Conservation (phyloP, 2,797 vertebrate genomes). For the Hyperoplus immaculatus region DNA sequence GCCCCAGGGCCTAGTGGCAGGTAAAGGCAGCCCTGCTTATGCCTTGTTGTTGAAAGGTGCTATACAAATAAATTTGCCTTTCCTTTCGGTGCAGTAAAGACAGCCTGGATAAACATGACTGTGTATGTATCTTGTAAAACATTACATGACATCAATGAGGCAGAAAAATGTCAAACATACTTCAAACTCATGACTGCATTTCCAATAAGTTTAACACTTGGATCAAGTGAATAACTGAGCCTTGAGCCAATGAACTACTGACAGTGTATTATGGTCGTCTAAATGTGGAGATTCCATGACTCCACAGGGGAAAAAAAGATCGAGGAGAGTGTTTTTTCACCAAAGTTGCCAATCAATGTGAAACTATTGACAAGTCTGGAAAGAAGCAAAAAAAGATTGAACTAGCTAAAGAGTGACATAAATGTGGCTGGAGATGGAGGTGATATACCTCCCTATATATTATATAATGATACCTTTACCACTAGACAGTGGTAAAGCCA, state of each 20-base stretch:
- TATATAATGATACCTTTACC: conserved; percentile 9
- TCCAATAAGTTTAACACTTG: background rate
- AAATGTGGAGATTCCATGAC: background rate
- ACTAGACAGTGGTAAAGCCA: conserved; percentile 14
- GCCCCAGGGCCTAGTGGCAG: too few species aligned
- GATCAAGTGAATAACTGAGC: background rate
- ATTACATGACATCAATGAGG: background rate
- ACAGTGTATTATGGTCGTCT: background rate
- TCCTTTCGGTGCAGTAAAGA: too few species aligned
- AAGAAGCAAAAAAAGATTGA: background rate
- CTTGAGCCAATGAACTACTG: background rate
- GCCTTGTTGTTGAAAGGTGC: too few species aligned
- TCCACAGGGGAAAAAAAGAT: background rate
- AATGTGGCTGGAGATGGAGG: background rate
- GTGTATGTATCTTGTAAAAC: background rate
- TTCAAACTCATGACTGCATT: conserved; percentile 8
- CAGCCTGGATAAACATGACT: background rate
- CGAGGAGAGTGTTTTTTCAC: background rate
- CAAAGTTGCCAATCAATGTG: too few species aligned
- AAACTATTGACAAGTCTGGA: too few species aligned
- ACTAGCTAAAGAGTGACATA: background rate
- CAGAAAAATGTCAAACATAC: background rate
- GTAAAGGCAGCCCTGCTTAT: too few species aligned
- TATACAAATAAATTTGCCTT: background rate
- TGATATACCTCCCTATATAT: background rate